These are phyloP conservation scores for Agrypnus murinus DNA, from an alignment of 2,888 invertebrate genomes.

Conservation along the genomic window DNA sequence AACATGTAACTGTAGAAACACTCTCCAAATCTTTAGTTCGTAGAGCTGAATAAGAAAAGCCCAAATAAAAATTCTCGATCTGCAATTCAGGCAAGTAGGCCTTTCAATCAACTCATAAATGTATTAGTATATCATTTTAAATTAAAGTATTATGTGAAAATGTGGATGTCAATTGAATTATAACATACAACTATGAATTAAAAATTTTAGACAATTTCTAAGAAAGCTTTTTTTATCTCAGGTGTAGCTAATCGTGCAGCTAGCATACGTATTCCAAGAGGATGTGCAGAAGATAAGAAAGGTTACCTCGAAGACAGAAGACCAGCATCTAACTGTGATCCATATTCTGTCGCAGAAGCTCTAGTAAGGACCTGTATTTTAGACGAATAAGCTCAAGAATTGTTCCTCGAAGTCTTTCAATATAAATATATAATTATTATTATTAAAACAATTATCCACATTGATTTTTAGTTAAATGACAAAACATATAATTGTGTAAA, in stretches of 20 bases:
- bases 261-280: slow-evolving; percentile 95
- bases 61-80: no score
- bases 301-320: slow-evolving; percentile 98
- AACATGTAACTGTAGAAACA: no score
- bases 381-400: slow-evolving; percentile 76
- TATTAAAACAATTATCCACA: not conserved
- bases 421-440: slow-evolving; percentile 10
- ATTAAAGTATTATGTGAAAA: no score
- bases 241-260: slow-evolving; percentile 96
- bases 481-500: slow-evolving; percentile 29
- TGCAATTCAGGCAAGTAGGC: no score
- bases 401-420: slow-evolving; percentile 50
- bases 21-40: no score
- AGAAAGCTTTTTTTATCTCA: slow-evolving; percentile 72
- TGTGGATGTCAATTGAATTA: no score
- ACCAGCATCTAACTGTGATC: slow-evolving; percentile 95
- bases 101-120: no score
- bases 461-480: slow-evolving; percentile 24
- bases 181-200: no score
- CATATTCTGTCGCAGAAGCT: slow-evolving; percentile 90
- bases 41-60: no score
- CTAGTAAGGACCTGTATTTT: slow-evolving; percentile 90
- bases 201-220: no score
- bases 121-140: no score
- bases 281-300: slow-evolving; percentile 91